Conservation (phyloP, 2,888 invertebrate genomes). For the Drosophila cognata region DNA sequence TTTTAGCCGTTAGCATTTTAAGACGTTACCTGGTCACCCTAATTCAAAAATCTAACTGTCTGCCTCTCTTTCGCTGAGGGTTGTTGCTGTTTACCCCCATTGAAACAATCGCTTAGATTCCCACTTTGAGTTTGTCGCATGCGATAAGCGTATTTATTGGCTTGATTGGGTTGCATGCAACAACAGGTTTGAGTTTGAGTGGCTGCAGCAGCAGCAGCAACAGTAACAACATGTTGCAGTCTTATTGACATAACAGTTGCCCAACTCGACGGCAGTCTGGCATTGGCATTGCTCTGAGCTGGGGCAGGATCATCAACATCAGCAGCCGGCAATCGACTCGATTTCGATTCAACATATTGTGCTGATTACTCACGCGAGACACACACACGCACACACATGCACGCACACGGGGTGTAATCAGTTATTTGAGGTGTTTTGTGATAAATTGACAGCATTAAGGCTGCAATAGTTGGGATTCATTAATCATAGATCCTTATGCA, state of each 20-base stretch:
- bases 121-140: slow-evolving; percentile 50
- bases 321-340: slow-evolving; percentile 8
- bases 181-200: slow-evolving; percentile 73
- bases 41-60: neutral
- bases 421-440: slow-evolving; percentile 62
- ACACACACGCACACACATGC: neutral
- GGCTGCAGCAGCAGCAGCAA: slow-evolving; percentile 22
- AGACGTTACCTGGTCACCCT: slow-evolving; percentile 45
- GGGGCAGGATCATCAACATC: slow-evolving; percentile 48
- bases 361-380: slow-evolving; percentile 63
- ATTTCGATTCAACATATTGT: slow-evolving; percentile 19
- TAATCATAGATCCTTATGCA: slow-evolving; percentile 73
- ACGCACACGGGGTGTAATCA: slow-evolving; percentile 45
- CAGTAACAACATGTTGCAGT: slow-evolving; percentile 71
- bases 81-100: slow-evolving; percentile 42
- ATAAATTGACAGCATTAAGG: slow-evolving; percentile 77
- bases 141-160: slow-evolving; percentile 47
- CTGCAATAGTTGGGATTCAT: slow-evolving; percentile 62
- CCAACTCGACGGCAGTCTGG: slow-evolving; percentile 39
- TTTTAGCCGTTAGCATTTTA: slow-evolving; percentile 36
- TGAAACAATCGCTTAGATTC: neutral
- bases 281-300: slow-evolving; percentile 35
- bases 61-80: slow-evolving; percentile 36
- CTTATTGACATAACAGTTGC: slow-evolving; percentile 29
- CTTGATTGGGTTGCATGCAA: slow-evolving; percentile 54